phyloP scores from a whole-genome alignment of 2,113 vertebrate genomes.

The Perca flavescens region DNA sequence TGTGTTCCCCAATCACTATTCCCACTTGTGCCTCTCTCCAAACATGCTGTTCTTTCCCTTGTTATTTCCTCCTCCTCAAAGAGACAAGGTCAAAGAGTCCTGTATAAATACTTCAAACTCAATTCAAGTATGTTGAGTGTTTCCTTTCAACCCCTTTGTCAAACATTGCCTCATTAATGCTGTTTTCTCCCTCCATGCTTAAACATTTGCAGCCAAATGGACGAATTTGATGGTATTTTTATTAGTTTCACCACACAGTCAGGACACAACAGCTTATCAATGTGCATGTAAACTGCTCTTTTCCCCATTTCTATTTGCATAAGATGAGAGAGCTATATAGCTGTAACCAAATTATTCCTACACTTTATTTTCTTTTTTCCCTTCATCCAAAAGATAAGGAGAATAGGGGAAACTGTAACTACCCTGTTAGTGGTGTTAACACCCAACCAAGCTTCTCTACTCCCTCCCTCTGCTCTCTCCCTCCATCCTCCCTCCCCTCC shows the following conservation, averaged over 20 bases:
- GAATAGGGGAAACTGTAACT: constrained; percentile 66
- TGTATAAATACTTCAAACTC: constrained; percentile 71
- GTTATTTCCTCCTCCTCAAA: constrained; percentile 73
- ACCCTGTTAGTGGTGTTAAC: constrained; percentile 80
- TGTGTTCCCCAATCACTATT: constrained; percentile 74
- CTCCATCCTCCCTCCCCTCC: constrained; percentile 52
- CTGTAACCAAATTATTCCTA: constrained; percentile 63
- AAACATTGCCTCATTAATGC: constrained; percentile 47
- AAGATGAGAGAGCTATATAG: constrained; percentile 45
- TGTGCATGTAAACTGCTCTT: constrained; percentile 54
- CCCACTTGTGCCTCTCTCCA: constrained; percentile 72
- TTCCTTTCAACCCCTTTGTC: constrained; percentile 49
- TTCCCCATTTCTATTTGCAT: constrained; percentile 59
- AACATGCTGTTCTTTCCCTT: constrained; percentile 69
- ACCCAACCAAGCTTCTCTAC: constrained; percentile 67
- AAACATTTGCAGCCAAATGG: constrained; percentile 38
- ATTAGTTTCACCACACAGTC: constrained; percentile 27
- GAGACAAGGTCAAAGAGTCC: constrained; percentile 79
- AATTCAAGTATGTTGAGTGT: constrained; percentile 51
- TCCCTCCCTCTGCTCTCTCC: constrained; percentile 11
- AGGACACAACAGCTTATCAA: constrained; percentile 38
- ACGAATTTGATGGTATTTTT: constrained; percentile 28
- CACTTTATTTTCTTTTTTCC: constrained; percentile 47
- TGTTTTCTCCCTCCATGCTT: constrained; percentile 15
- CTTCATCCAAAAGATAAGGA: constrained; percentile 42